Percentiles rank a stretch among this genome's conserved stretches.
Evolutionary conservation across 2,888 invertebrate genomes (phyloP).

Genomic region (Drosophila putrida): DNA sequence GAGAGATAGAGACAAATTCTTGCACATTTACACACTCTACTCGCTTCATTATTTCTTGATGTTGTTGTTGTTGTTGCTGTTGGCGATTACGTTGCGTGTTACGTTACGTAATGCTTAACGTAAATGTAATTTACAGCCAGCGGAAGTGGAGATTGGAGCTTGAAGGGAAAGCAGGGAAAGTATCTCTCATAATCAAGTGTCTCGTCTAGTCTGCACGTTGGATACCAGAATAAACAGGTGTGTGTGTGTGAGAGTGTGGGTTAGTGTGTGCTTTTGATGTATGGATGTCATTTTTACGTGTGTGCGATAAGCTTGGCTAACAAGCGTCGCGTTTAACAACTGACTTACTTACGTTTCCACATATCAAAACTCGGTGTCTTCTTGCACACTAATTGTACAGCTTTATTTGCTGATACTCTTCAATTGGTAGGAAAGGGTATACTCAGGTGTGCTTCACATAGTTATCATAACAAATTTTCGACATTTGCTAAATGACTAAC

Average conservation of each 20-base stretch:
- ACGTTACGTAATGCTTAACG: constrained; percentile 56
- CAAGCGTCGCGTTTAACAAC: constrained; percentile 63
- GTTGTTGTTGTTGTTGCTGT: constrained; percentile 40
- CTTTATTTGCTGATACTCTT: neutral
- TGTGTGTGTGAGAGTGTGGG: constrained; percentile 6
- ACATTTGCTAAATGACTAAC: too few species aligned
- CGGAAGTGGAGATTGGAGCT: neutral
- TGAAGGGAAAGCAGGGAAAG: neutral
- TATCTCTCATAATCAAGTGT: constrained; percentile 66
- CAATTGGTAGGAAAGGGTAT: neutral
- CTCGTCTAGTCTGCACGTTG: constrained; percentile 48
- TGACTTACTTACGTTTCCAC: constrained; percentile 56
- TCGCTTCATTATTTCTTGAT: constrained; percentile 7
- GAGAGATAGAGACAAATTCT: constrained; percentile 56
- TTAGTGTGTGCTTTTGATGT: constrained; percentile 54
- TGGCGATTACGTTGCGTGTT: constrained; percentile 67
- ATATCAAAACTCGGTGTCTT: constrained; percentile 29
- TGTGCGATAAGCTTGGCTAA: constrained; percentile 72
- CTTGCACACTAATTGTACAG: constrained; percentile 8
- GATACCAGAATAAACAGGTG: neutral
- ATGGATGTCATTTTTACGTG: constrained; percentile 73
- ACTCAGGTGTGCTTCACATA: too few species aligned
- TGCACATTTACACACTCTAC: constrained; percentile 39
- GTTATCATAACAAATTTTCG: too few species aligned
- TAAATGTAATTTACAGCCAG: constrained; percentile 55